Percentiles rank a stretch among this genome's conserved stretches.
Conservation (phyloP, 2,888 invertebrate species). For the Dendrolimus pini region DNA sequence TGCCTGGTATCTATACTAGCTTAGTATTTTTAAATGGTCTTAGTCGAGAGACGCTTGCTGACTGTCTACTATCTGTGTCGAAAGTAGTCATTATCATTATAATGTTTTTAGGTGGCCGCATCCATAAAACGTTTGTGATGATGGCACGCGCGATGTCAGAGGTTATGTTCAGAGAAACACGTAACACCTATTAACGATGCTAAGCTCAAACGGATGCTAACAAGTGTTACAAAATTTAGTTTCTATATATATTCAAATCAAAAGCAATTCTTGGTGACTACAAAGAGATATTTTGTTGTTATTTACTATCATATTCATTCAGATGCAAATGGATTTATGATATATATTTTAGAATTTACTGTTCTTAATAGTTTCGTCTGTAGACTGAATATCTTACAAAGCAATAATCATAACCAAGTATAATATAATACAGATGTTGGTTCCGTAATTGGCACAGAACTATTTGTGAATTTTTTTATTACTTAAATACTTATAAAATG, state of each 20-base stretch:
- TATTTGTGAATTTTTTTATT: too few relatives aligned
- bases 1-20: too few relatives aligned
- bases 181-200: conserved; percentile 7
- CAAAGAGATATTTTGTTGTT: not conserved
- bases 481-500: not conserved
- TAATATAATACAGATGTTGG: too few relatives aligned
- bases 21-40: too few relatives aligned
- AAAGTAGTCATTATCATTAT: conserved; percentile 20
- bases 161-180: conserved; percentile 18
- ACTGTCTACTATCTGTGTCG: conserved; percentile 8
- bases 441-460: too few relatives aligned
- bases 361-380: conserved; percentile 18
- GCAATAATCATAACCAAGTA: conserved; percentile 28
- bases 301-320: conserved; percentile 8
- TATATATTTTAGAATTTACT: not conserved
- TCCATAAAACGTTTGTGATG: conserved; percentile 9
- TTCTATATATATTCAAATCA: not conserved
- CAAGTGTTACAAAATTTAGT: conserved; percentile 6
- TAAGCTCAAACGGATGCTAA: conserved; percentile 2
- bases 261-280: conserved; percentile 2
- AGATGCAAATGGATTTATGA: not conserved
- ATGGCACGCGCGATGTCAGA: conserved; percentile 25
- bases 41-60: too few relatives aligned
- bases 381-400: conserved; percentile 44
- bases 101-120: conserved; percentile 13